phyloP scores from a whole-genome alignment of 2,113 vertebrate species.

The Danio rerio region GRCz12tu NC_133183.1:10950001-10950500 shows the following conservation, averaged over 20 bases:
- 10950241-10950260: neutral
- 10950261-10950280: neutral
- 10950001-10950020: neutral
- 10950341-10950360: neutral
- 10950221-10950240: neutral
- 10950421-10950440: no score
- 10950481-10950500: no score
- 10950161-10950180: neutral
- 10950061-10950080: conserved; percentile 7
- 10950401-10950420: no score
- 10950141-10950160: neutral
- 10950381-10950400: no score
- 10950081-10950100: conserved; percentile 14
- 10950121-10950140: neutral
- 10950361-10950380: no score
- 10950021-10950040: neutral
- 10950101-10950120: neutral
- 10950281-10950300: neutral
- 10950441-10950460: no score
- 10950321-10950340: neutral
- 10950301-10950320: neutral
- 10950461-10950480: no score
- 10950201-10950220: neutral
- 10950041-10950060: neutral
- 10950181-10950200: neutral